phyloP scores from a whole-genome alignment of 1,140 invertebrate genomes.

The Myzus persicae region DNA sequence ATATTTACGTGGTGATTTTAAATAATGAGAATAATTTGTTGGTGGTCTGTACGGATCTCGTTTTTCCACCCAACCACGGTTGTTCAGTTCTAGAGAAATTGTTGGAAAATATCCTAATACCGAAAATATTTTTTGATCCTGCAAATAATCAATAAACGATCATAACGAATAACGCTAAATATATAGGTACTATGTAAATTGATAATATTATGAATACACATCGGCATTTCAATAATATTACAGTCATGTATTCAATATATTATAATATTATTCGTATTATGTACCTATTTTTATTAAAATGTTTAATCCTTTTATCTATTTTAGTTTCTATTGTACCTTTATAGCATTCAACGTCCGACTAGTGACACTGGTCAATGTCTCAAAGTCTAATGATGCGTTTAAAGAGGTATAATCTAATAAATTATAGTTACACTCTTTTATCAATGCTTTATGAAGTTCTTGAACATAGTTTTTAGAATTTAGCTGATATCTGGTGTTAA shows the following conservation, averaged over 20 bases:
- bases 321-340: background rate
- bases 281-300: background rate
- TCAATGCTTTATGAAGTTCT: background rate
- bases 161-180: background rate
- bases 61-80: conserved; percentile 62
- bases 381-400: background rate
- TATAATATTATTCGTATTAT: background rate
- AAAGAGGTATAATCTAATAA: background rate
- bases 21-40: conserved; percentile 20
- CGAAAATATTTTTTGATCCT: conserved; percentile 61
- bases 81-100: conserved; percentile 60
- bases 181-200: background rate
- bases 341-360: background rate
- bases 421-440: conserved; percentile 35
- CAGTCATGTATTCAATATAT: background rate
- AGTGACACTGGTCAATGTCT: background rate
- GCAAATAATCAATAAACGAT: background rate
- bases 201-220: background rate
- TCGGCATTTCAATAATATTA: background rate
- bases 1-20: conserved; percentile 43
- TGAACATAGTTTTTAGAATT: background rate
- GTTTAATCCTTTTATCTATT: background rate
- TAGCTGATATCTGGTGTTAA: background rate
- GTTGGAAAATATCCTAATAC: conserved; percentile 61
- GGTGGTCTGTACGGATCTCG: conserved; percentile 57